Base-by-base conservation (phyloP, 2,113 vertebrate genomes). In the Edolisoma coerulescens region DNA sequence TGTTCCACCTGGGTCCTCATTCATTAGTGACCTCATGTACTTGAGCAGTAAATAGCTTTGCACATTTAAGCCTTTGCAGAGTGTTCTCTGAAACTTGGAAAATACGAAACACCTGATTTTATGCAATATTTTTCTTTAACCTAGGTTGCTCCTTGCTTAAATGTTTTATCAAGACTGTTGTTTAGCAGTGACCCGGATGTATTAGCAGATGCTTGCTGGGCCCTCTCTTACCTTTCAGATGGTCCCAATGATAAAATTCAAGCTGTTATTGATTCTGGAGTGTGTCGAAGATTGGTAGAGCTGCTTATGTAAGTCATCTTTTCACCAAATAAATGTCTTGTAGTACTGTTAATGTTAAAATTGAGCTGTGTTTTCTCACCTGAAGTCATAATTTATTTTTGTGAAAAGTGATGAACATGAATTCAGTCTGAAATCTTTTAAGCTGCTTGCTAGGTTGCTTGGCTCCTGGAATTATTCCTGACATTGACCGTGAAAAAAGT, bases 241-340 rank as follows among this genome's bases (percentile, higher is more conserved):
- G 99, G 99, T 88, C 98, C 99, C 33, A 99, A 99, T 92, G 99
- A 99, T 92, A 99, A 99, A 98, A 99, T 99, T 96, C 99, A 99
- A 97, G 98, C 98, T 21, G 99, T 99, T 92, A 99, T 99, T 90
- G 99, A 99, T 96, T 99, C 99, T 39, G 99, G 99, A 93, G 99
- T 99, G 54, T 99, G 99, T 95, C 97, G 98, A 97, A 98, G 99
- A 97, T 97, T 99, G 95, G 99, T 99, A 81, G 99, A 99, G 96
- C 98, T 99, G 94, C 98, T 99, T 81, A 99, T 99, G 99, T 99
- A 98, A 99, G 98, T 89, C 42, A 24, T 70, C 24, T 53, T 28
- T 91, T 92, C 23, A 41, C 32, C 53, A 79, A 82, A 65, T 65
- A 91, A 67, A n/a, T 78, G 8, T 67, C 30, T 52, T 88, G 3